phyloP scores from a whole-genome alignment of 2,888 invertebrate genomes.

The Lasioglossum oenotherae region DNA sequence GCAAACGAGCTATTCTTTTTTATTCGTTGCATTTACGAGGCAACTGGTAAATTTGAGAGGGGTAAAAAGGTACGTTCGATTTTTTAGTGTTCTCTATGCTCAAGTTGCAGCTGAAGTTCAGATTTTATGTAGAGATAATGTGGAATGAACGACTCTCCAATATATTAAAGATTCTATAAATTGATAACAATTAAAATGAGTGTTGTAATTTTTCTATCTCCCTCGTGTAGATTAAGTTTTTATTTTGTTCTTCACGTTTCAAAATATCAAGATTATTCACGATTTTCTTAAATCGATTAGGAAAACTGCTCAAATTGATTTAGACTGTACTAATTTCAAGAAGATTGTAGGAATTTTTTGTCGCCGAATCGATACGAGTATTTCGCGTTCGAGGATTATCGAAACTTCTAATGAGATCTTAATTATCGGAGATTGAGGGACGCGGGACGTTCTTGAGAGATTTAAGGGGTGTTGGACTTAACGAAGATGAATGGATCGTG shows the following conservation, averaged over 20 bases:
- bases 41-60: not conserved
- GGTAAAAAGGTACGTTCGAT: not conserved
- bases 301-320: not conserved
- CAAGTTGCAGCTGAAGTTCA: not conserved
- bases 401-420: not conserved
- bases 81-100: not conserved
- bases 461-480: not conserved
- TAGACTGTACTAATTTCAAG: not conserved
- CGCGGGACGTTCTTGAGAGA: not conserved
- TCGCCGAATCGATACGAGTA: not conserved
- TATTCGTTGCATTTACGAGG: not conserved
- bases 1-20: not conserved
- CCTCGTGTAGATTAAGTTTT: not conserved
- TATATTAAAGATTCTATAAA: not conserved
- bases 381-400: conserved; percentile 1
- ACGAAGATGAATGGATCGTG: conserved; percentile 27
- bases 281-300: too few species aligned
- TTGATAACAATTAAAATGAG: not conserved
- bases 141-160: not conserved
- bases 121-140: not conserved
- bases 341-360: not conserved
- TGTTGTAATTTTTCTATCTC: not conserved
- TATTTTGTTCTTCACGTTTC: not conserved
- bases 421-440: not conserved
- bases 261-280: not conserved